Evolutionary conservation across 2,888 invertebrate genomes (phyloP), one percentile per base, ranked within the genome.

Genomic region (Alloscopus bannaensis): DNA sequence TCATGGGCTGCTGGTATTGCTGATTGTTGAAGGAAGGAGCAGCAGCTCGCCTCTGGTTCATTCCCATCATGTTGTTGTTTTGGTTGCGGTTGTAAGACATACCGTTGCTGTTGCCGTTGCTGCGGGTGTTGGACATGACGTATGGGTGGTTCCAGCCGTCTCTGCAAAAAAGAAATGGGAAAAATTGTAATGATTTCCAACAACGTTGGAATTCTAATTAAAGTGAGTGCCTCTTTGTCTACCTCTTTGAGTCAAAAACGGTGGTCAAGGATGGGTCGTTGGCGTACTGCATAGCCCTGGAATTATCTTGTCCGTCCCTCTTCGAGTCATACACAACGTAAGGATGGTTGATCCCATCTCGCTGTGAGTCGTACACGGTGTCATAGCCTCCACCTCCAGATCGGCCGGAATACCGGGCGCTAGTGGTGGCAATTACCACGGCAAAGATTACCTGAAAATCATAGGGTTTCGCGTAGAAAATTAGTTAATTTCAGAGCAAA

Each of bases 91-190:
- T n/a, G n/a, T 20, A n/a, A 11, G 31, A 22, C 55, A 55, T 73
- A 26, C 65, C 64, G 64, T 68, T 75, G 68, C 47, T 20, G 24
- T 62, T 64, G 42, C 71, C 60, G 31, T 28, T 11, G 22, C 78
- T 70, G 11, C 78, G 62, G 69, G 79, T 65, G 75, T 81, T 79
- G 4, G 72, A 72, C 18, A 81, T 36, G 22, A 81, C 81, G 68
- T 70, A 81, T 4, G 81, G 81, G 36, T 81, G 81, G 47, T 81
- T 79, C 69, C 64, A 65, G 20, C 79, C 81, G 55, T 81, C 78
- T 1, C 62, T 57, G 50, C 20, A 45, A 52, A 68, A 62, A 68
- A 31, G 50, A 22, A 16, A 36, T 36, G 13, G 36, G 13, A 8
- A 36, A 13, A 13, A 13, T 47, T 47, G 4, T 47, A n/a, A 47